These are phyloP conservation scores for Apolygus lucorum DNA, from an alignment of 1,140 invertebrate genomes.

Conservation along the genomic window DNA sequence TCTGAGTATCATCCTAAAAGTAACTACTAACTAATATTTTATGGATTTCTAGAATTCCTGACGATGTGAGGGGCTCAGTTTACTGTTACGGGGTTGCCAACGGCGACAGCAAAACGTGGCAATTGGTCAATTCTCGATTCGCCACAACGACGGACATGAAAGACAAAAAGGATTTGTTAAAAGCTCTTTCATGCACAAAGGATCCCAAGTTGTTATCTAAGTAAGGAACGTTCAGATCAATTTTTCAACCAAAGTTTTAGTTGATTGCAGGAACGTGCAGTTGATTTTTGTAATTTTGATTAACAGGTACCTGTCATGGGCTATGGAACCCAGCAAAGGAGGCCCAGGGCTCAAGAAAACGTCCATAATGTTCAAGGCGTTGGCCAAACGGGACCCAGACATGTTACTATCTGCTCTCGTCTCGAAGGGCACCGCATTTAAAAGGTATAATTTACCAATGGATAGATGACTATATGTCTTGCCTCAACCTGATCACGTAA, in stretches of 20 bases:
- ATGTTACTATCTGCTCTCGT: neutral
- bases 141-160: constrained; percentile 54
- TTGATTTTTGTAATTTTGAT: too few relatives aligned
- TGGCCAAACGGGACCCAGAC: constrained; percentile 14
- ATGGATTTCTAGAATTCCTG: constrained; percentile 55
- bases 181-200: constrained; percentile 55
- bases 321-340: constrained; percentile 7
- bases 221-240: too few relatives aligned
- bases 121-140: constrained; percentile 67
- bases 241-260: too few relatives aligned
- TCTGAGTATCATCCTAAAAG: too few relatives aligned
- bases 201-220: constrained; percentile 41
- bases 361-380: constrained; percentile 5
- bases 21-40: constrained; percentile 23
- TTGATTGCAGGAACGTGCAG: too few relatives aligned
- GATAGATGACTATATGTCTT: too few relatives aligned
- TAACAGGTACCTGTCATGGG: neutral
- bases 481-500: too few relatives aligned
- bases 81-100: constrained; percentile 68
- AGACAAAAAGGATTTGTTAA: constrained; percentile 55
- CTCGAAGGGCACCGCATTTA: neutral
- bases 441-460: too few relatives aligned
- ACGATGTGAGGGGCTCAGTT: constrained; percentile 58
- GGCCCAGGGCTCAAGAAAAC: constrained; percentile 7
- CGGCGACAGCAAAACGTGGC: constrained; percentile 66